A percentile compares a stretch with the other conserved stretches of the same genome.
These are phyloP conservation scores for Phalangium opilio DNA, from an alignment of 2,888 invertebrate genomes.

Conservation along the genomic window DNA sequence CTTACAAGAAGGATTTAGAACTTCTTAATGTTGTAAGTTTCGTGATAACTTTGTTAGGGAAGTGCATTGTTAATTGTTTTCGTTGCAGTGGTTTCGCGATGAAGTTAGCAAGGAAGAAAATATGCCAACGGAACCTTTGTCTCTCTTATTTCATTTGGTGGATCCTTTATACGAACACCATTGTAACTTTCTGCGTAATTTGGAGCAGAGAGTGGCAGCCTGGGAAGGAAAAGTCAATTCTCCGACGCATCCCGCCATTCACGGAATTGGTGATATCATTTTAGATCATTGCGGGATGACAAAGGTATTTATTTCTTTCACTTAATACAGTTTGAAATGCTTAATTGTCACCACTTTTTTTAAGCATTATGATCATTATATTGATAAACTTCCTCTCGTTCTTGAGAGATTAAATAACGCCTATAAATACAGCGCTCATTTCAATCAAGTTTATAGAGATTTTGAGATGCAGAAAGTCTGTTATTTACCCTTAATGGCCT, in stretches of 20 bases:
- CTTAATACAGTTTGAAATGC: too few relatives aligned
- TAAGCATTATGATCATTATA: slow-evolving; percentile 33
- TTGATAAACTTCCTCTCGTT: slow-evolving; percentile 56
- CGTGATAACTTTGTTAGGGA: neutral
- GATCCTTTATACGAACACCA: slow-evolving; percentile 68
- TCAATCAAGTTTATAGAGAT: slow-evolving; percentile 51
- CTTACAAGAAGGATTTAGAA: slow-evolving; percentile 84
- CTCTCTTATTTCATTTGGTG: slow-evolving; percentile 43
- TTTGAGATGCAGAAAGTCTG: slow-evolving; percentile 71
- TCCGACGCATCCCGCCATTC: too few relatives aligned
- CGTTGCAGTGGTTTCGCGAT: slow-evolving; percentile 53
- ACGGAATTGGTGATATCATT: slow-evolving; percentile 11
- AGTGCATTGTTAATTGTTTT: slow-evolving; percentile 2
- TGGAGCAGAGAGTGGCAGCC: slow-evolving; percentile 54
- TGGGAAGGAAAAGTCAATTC: slow-evolving; percentile 34
- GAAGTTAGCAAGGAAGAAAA: slow-evolving; percentile 46
- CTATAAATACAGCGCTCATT: slow-evolving; percentile 49
- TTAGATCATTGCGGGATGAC: slow-evolving; percentile 9
- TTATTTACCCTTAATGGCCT: slow-evolving; percentile 66
- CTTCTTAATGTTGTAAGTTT: slow-evolving; percentile 65
- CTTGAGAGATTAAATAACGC: slow-evolving; percentile 63
- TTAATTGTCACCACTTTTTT: slow-evolving; percentile 3
- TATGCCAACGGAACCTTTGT: slow-evolving; percentile 43
- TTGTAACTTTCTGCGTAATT: slow-evolving; percentile 57
- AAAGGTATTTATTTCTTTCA: slow-evolving; percentile 3